Base-by-base conservation (phyloP, 1,140 invertebrate genomes). In the Acarapis woodi region DNA sequence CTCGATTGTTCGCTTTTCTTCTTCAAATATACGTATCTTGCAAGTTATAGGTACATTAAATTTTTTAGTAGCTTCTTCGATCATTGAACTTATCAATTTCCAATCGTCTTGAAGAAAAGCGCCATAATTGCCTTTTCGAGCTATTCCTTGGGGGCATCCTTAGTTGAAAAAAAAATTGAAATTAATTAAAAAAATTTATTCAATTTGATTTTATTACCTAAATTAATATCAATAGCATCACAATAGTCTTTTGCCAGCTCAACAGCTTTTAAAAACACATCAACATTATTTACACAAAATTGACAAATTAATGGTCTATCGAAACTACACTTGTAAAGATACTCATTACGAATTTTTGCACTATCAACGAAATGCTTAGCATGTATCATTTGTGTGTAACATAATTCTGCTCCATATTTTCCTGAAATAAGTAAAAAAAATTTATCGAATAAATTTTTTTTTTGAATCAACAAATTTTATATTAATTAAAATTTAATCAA, bases 151-250 rank as follows among this genome's bases (percentile, higher is more conserved):
- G 2, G 62, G 70, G 52, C 58, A 63, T 2, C 56, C n/a, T n/a
- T n/a, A n/a, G n/a, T n/a, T n/a, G n/a, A n/a, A 23, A 6, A 20
- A 20, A 16, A 38, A 12, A 10, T 15, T 14, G n/a, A 18, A 39
- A 10, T 18, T 26, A 15, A 15, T 40, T 10, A 20, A 74, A 74
- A 56, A 79, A 79, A 54, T 67, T 68, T 20, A 83, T 83, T 48
- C 76, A 60, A 52, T 78, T 82, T 2, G 85, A 26, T 26, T 26
- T 6, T 26, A 96, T 1, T 88, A n/a, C n/a, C 90, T 37, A 99
- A 63, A 60, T 99, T 99, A n/a, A 97, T 65, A 57, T 99, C 90
- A 36, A 97, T 70, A 10, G 79, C 88, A 61, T 90, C 82, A 60
- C 87, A 97, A 46, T 70, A 58, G 32, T 68, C 63, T 54, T 87